Evolutionary conservation across 1,140 invertebrate species (phyloP).

Genomic region (Cotesia chilonis): DNA sequence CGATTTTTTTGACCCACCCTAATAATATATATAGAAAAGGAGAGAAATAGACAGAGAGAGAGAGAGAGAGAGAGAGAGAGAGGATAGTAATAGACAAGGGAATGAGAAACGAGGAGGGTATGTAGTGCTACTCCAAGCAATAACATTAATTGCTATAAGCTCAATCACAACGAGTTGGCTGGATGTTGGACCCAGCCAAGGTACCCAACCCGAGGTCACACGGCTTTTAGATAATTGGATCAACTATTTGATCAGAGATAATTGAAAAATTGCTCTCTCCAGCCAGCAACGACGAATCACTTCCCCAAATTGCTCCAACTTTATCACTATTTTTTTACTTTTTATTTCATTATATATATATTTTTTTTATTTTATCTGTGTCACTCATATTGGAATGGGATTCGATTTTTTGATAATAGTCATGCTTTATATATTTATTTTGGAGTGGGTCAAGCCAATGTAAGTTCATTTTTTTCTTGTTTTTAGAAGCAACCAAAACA

Average conservation of each 20-base stretch:
- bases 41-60: not conserved
- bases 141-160: conserved; percentile 61
- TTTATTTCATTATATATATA: conserved; percentile 10
- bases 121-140: conserved; percentile 48
- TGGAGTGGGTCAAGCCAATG: not conserved
- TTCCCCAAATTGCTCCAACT: conserved; percentile 36
- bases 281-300: conserved; percentile 33
- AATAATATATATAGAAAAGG: too few relatives aligned
- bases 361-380: conserved; percentile 1
- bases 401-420: conserved; percentile 11
- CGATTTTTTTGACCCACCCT: too few relatives aligned
- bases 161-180: conserved; percentile 52
- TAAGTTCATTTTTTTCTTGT: not conserved
- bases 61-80: conserved; percentile 17
- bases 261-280: conserved; percentile 41
- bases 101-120: conserved; percentile 27
- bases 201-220: conserved; percentile 37
- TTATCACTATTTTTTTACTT: conserved; percentile 23
- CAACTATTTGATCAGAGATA: conserved; percentile 44
- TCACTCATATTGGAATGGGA: conserved; percentile 8
- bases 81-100: conserved; percentile 35
- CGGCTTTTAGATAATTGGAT: conserved; percentile 41
- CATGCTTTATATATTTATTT: not conserved
- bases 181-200: conserved; percentile 33
- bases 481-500: too few relatives aligned